Percentiles rank a stretch among this genome's conserved stretches.
Evolutionary conservation across 2,888 invertebrate genomes (phyloP).

Genomic region (Spisula subtruncata): DNA sequence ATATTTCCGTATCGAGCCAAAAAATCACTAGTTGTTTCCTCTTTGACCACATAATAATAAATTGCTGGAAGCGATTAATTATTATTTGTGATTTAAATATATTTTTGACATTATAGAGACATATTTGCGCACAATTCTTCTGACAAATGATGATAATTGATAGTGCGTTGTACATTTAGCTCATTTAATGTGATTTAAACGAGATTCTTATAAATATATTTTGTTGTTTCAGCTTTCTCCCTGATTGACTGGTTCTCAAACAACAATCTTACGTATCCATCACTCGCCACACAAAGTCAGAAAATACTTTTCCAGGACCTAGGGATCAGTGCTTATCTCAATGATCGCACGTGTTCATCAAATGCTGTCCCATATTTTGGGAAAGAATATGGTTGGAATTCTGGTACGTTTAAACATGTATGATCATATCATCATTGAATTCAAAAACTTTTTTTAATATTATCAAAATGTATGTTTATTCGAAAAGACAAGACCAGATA

Average conservation of each 20-base stretch:
- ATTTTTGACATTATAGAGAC: no score
- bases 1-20: no score
- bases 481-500: not conserved
- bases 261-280: not conserved
- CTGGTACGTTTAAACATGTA: conserved; percentile 29
- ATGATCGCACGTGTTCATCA: conserved; percentile 34
- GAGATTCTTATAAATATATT: conserved; percentile 29
- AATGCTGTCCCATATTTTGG: not conserved
- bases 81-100: no score
- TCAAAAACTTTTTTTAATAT: no score
- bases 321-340: conserved; percentile 44
- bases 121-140: no score
- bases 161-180: no score
- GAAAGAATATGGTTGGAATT: conserved; percentile 43
- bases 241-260: conserved; percentile 35
- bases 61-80: no score
- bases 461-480: not conserved
- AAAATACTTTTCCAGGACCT: conserved; percentile 46
- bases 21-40: no score
- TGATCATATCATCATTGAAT: no score
- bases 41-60: no score
- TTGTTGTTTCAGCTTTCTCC: conserved; percentile 41
- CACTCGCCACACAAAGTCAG: not conserved
- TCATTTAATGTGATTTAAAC: not conserved
- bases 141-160: no score